phyloP scores from a whole-genome alignment of 37 sponge, comb jelly and placozoan genomes.

The Eunapius fragilis region DNA sequence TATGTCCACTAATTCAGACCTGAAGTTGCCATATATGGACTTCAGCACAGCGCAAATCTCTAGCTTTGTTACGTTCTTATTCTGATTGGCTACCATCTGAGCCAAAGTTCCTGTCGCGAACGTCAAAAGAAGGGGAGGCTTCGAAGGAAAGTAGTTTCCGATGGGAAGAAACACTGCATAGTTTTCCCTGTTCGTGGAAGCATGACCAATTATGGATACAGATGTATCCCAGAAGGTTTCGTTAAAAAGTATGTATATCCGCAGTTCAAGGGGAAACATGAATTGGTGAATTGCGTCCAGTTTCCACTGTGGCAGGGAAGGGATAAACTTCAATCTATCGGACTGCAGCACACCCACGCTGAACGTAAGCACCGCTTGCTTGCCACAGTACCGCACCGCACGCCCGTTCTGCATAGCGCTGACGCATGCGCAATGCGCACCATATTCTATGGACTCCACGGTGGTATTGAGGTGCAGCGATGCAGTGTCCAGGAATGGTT shows the following conservation, averaged over 20 bases:
- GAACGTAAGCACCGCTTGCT: conserved; percentile 47
- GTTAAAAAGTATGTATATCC: background rate
- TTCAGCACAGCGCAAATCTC: conserved; percentile 42
- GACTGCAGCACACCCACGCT: conserved; percentile 56
- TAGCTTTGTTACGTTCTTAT: conserved; percentile 11
- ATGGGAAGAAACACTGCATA: background rate
- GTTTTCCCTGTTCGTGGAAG: background rate
- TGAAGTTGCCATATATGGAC: conserved; percentile 25
- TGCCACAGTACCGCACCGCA: conserved; percentile 20
- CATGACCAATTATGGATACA: background rate
- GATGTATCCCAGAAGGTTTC: background rate
- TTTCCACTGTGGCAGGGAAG: conserved; percentile 38
- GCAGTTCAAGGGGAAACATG: background rate
- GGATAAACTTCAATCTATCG: conserved; percentile 20
- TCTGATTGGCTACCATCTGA: background rate
- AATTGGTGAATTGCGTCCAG: background rate
- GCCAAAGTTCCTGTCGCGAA: conserved; percentile 24
- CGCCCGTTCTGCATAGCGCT: background rate
- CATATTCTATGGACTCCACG: conserved; percentile 42
- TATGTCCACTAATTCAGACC: conserved; percentile 10
- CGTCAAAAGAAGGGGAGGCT: background rate
- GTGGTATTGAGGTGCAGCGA: conserved; percentile 26
- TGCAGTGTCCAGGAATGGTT: background rate
- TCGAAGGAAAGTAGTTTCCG: background rate
- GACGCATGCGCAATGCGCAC: conserved; percentile 63